Percentiles rank a stretch among this genome's conserved stretches.
phyloP scores from a whole-genome alignment of 2,113 vertebrate species.

The Cebus imitator region DNA sequence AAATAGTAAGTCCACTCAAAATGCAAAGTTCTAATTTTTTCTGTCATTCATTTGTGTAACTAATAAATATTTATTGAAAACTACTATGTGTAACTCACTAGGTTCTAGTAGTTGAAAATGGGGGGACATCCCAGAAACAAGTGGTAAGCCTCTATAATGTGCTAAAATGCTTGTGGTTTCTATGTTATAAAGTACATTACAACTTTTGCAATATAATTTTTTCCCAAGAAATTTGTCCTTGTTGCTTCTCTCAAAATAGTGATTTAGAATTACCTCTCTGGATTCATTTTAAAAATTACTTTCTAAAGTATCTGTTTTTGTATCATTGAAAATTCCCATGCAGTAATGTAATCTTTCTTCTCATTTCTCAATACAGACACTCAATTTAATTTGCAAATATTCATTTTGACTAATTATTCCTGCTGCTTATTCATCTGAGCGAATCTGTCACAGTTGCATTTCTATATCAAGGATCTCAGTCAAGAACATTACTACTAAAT shows the following conservation, averaged over 20 bases:
- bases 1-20: background rate
- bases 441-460: background rate
- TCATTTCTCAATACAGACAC: background rate
- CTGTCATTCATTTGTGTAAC: background rate
- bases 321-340: background rate
- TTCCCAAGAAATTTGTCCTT: background rate
- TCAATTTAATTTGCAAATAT: background rate
- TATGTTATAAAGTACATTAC: background rate
- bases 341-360: background rate
- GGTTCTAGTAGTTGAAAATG: background rate
- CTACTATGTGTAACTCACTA: background rate
- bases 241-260: background rate
- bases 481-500: background rate
- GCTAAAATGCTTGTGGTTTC: too few species aligned
- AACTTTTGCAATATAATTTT: background rate
- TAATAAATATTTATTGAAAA: background rate
- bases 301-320: background rate
- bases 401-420: background rate
- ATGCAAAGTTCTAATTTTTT: background rate
- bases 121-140: background rate
- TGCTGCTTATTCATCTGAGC: background rate
- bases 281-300: background rate
- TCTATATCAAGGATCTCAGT: background rate
- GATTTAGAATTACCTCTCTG: background rate
- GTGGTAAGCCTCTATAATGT: too few species aligned